Conservation (phyloP, 2,113 vertebrate species). For the Pseudorectes ferrugineus region DNA sequence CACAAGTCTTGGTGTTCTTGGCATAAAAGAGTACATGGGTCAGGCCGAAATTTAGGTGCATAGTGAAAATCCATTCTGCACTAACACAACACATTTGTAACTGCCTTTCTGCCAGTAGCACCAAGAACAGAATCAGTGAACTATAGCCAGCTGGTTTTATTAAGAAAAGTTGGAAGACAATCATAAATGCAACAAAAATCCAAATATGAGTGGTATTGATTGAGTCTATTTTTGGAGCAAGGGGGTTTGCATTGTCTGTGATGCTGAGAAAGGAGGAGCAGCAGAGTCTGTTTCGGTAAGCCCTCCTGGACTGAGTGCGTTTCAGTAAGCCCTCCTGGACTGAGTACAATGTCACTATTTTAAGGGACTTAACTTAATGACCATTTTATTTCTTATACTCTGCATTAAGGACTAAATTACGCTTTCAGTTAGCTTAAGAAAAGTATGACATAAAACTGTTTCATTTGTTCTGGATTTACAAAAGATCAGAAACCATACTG, state of each 20-base stretch:
- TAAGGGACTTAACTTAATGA: neutral
- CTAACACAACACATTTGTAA: neutral
- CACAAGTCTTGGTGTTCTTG: rapidly evolving
- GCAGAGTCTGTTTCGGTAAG: neutral
- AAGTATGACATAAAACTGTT: neutral
- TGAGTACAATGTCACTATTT: neutral
- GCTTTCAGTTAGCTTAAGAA: neutral
- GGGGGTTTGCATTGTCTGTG: neutral
- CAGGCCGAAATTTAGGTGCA: neutral
- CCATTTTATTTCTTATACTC: neutral
- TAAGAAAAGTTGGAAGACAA: neutral
- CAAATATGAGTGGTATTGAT: neutral
- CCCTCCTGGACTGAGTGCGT: neutral
- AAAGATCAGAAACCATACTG: neutral
- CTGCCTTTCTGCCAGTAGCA: neutral
- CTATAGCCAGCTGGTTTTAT: neutral
- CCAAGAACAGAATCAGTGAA: neutral
- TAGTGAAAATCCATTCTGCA: neutral
- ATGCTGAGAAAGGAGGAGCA: neutral
- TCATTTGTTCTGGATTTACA: neutral
- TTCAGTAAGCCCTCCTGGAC: neutral
- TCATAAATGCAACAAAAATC: neutral
- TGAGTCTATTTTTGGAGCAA: neutral
- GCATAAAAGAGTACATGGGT: rapidly evolving
- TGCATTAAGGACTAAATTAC: neutral